Evolutionary conservation across 2,797 vertebrate species (phyloP), one percentile per base, ranked within the genome.

Genomic region (Amazona ochrocephala): DNA sequence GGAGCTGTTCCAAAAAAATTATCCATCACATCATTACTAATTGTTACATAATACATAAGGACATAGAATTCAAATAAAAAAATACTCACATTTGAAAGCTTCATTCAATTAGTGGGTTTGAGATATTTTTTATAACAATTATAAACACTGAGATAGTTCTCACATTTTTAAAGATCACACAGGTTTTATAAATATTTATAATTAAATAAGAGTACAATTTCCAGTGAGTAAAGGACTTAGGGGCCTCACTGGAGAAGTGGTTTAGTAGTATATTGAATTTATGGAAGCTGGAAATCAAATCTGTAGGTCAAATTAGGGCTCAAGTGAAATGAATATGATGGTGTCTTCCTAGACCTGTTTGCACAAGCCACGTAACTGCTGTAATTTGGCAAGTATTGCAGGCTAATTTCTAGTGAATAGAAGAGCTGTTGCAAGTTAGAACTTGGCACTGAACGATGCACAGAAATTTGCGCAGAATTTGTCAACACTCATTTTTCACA

Each of bases 1-100:
- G 98, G 98, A 98, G 97, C 97, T 95, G 97, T 97, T 98, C 98
- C 98, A 98, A 98, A 98, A 98, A 98, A 98, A 98, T 98, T 98
- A 98, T 98, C 98, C 96, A 97, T 98, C 98, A 98, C 97, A 98
- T 98, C 97, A 96, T 97, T 98, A 94, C 98, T 98, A 98, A 98
- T 98, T 98, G 98, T 98, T 98, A 98, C 98, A 98, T 98, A 98
- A 98, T 98, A 98, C 97, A 97, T 97, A 98, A 97, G 96, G 96
- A 97, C 96, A 96, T 97, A 96, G 94, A 97, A 97, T 97, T 97
- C 96, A 97, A 98, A 97, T 97, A 97, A 97, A 98, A 98, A 97
- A 97, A 97, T 97, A 97, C 97, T 98, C 96, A 97, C 92, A 97
- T 97, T 97, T 97, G 95, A 97, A 98, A 97, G 96, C 94, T 91